phyloP scores from a whole-genome alignment of 2,888 invertebrate genomes.

The Ormia ochracea region DNA sequence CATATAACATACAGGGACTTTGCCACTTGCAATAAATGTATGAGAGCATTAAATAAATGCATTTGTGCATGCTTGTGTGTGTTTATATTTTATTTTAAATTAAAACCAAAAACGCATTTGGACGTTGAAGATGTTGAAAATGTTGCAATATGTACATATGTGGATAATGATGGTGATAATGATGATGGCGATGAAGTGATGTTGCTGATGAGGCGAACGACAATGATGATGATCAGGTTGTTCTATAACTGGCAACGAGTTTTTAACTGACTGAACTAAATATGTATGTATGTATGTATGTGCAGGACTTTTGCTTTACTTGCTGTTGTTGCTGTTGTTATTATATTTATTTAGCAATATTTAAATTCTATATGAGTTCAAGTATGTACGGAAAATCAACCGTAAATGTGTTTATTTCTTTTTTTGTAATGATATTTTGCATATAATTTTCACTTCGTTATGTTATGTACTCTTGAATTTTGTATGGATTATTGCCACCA shows the following conservation, averaged over 20 bases:
- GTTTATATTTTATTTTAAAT: conserved; percentile 32
- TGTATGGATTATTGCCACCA: conserved; percentile 31
- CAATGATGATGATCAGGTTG: conserved; percentile 12
- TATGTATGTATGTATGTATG: conserved; percentile 25
- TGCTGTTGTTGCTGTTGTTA: conserved; percentile 32
- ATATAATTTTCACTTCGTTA: conserved; percentile 66
- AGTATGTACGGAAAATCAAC: conserved; percentile 51
- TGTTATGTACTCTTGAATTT: conserved; percentile 43
- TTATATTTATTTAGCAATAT: conserved; percentile 38
- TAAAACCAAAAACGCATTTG: conserved; percentile 61
- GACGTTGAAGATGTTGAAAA: conserved; percentile 53
- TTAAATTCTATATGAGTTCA: conserved; percentile 46
- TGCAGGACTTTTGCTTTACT: too few relatives aligned
- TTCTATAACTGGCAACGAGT: conserved; percentile 39
- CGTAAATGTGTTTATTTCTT: conserved; percentile 32
- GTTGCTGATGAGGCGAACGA: conserved; percentile 12
- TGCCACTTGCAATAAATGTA: conserved; percentile 15
- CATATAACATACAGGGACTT: conserved; percentile 39
- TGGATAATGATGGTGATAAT: too few relatives aligned
- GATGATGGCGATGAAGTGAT: neutral
- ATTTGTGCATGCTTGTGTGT: neutral
- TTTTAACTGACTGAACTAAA: conserved; percentile 39
- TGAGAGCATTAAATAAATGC: neutral
- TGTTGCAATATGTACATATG: conserved; percentile 42
- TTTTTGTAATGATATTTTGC: conserved; percentile 57